phyloP scores from a whole-genome alignment of 2,113 vertebrate genomes.

The Ochotona princeps region DNA sequence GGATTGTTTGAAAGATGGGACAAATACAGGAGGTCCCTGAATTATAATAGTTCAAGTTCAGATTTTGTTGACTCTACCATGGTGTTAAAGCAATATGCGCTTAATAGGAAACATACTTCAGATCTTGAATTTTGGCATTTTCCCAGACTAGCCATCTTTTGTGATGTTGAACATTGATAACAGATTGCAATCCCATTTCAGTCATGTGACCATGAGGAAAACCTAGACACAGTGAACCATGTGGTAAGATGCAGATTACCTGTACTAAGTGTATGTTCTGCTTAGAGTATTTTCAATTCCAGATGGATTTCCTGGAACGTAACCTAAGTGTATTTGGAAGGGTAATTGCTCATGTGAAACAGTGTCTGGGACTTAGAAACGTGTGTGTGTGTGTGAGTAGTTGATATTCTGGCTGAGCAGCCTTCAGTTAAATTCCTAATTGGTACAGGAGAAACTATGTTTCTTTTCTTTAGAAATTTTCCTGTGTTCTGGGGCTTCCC shows the following conservation, averaged over 20 bases:
- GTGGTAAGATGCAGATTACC: not conserved
- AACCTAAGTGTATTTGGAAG: not conserved
- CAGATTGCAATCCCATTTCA: not conserved
- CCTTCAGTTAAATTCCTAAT: not conserved
- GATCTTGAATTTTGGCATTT: not conserved
- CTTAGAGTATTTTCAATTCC: not conserved
- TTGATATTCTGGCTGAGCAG: not conserved
- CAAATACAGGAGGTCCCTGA: not conserved
- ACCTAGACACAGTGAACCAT: not conserved
- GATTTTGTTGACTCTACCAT: not conserved
- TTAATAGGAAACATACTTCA: not conserved
- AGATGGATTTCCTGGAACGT: not conserved
- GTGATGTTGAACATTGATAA: too few relatives aligned
- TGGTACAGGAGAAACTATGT: not conserved
- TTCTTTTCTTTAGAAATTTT: conserved; percentile 9
- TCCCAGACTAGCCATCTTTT: not conserved
- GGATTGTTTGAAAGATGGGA: not conserved
- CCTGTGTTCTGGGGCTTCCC: not conserved
- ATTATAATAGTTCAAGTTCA: not conserved
- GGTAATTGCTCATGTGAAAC: not conserved
- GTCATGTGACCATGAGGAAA: too few relatives aligned
- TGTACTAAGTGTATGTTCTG: not conserved
- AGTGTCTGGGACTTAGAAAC: not conserved
- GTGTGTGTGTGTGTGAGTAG: not conserved
- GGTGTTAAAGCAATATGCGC: not conserved